Evolutionary conservation across 2,888 invertebrate species (phyloP), one percentile per base, ranked within the genome.

Genomic region (Philaethria dido): DNA sequence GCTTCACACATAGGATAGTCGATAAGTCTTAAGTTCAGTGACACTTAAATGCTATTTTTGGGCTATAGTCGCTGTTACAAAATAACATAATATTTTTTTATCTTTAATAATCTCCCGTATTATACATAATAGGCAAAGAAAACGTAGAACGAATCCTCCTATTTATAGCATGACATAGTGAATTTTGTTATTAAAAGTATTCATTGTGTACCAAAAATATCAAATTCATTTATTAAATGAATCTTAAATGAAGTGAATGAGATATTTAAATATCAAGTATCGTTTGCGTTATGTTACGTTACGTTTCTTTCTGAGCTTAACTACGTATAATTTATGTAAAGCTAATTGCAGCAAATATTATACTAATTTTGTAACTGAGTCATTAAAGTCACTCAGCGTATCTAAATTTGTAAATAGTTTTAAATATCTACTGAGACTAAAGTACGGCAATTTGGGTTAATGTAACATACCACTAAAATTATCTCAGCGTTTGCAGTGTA

Each of bases 11-110:
- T n/a, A n/a, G n/a, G n/a, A n/a, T n/a, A n/a, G n/a, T n/a, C n/a
- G n/a, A n/a, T 33, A 50, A n/a, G 8, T 25, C 25, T 25, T 9
- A n/a, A 52, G 52, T 52, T 52, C 52, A 52, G 9, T 52, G 52
- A 52, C 52, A 29, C 11, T 5, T 3, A 11, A 13, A 16, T 8
- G 52, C 4, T 52, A 52, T 33, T 33, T 33, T 4, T 16, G 18
- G n/a, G 16, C 18, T 18, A 1, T 29, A 39, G 13, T 3, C 0
- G 13, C 2, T 13, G 13, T 39, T 13, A 39, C 39, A 29, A 29
- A 29, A 29, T 29, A 29, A 29, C 3, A 39, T 1, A 4, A 39
- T 39, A 39, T 13, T 13, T 11, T 39, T 11, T 13, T 39, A 13
- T 39, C 3, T 39, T 39, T 1, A 39, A 39, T 39, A 3, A 13